Evolutionary conservation across 2,113 vertebrate genomes (phyloP), one percentile per base, ranked within the genome.

Genomic region (Tylochromis polylepis): DNA sequence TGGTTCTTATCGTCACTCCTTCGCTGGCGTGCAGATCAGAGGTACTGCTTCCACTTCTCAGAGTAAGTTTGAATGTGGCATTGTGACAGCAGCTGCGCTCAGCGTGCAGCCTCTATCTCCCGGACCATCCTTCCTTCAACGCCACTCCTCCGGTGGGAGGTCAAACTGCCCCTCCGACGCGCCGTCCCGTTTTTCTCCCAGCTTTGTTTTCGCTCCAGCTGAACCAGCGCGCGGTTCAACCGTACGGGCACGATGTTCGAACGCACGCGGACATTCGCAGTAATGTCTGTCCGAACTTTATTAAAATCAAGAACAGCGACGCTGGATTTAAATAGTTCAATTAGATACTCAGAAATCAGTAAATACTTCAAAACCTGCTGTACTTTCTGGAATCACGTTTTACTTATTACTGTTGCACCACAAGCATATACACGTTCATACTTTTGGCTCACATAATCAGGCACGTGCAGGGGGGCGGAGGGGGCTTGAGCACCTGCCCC

Each of bases 101-200:
- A 51, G 83, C 89, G 49, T 65, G 92, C 87, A 80, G 62, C 87
- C 82, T 92, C 94, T 94, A 86, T 93, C 91, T 90, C 84, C 92
- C 86, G 92, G 93, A 89, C 91, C 94, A 86, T 94, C 93, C 91
- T 94, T 90, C 89, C 86, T 88, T 87, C 84, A 91, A 92, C 92
- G 96, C 94, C 96, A 96, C 95, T 90, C 88, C 94, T 94, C 92
- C 92, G 82, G 91, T 90, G 92, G 94, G 94, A 93, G 95, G 95
- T 95, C 93, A 94, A 67, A 79, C 79, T 18, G 83, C 80, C 77
- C 75, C 84, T n/a, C 77, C 14, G 55, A 78, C 58, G 65, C 85
- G 20, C 59, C 86, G 59, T 34, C 83, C 59, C 49, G 27, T 31
- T 53, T 49, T 60, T 18, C 43, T 7, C 14, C 2, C 15, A 7